A percentile compares a stretch with the other conserved stretches of the same genome.
Evolutionary conservation across 2,797 vertebrate genomes (phyloP).

Genomic region (Acrocephalus scirpaceus): DNA sequence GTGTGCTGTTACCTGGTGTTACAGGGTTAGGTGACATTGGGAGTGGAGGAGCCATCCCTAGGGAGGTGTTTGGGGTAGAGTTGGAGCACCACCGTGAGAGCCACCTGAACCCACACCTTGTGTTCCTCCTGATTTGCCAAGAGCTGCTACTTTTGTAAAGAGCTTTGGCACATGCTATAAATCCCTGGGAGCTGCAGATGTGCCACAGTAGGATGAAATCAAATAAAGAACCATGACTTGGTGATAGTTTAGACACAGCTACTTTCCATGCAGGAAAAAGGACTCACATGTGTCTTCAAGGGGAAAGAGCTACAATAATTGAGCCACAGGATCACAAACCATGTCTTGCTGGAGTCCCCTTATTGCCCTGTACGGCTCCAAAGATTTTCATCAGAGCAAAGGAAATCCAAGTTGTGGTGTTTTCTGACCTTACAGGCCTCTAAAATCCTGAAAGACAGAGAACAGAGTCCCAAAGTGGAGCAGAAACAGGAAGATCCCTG

Average conservation of each 20-base stretch:
- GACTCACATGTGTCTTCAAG: fast-evolving
- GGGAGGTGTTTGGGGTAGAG: not conserved
- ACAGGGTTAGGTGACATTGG: fast-evolving
- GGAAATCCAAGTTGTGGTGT: conserved; percentile 20
- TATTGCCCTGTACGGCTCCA: not conserved
- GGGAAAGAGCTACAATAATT: not conserved
- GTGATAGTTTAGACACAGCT: not conserved
- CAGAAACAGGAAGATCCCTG: conserved; percentile 1
- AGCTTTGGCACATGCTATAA: not conserved
- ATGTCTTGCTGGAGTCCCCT: not conserved
- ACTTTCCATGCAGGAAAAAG: not conserved
- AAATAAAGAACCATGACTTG: not conserved
- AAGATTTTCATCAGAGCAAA: not conserved
- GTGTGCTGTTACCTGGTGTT: not conserved
- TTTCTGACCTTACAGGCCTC: conserved; percentile 70
- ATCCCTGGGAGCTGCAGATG: not conserved
- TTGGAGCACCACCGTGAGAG: not conserved
- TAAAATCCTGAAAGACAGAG: conserved; percentile 59
- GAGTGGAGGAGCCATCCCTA: not conserved
- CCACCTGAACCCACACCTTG: not conserved
- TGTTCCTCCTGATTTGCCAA: not conserved
- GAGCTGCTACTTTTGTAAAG: not conserved
- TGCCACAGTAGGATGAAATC: not conserved
- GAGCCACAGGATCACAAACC: not conserved
- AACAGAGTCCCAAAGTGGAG: conserved; percentile 21